Evolutionary conservation across 2,888 invertebrate species (phyloP).

Genomic region (Heliconius charithonia): DNA sequence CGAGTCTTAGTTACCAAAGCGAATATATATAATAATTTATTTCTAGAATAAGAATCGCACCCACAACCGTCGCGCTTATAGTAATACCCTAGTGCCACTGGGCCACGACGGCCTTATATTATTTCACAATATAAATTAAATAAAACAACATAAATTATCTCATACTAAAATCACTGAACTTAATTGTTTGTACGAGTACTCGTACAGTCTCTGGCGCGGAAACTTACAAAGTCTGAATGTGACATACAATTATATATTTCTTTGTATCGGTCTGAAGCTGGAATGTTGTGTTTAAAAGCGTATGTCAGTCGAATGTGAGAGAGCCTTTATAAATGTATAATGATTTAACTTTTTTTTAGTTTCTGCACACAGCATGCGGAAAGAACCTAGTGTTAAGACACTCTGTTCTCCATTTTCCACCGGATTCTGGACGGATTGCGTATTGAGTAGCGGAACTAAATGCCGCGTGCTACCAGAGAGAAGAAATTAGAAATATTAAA

Average conservation of each 20-base stretch:
- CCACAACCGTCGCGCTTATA: not conserved
- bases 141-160: not conserved
- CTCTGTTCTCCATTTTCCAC: too few relatives aligned
- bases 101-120: not conserved
- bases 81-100: not conserved
- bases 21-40: too few relatives aligned
- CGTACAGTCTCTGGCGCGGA: conserved; percentile 1
- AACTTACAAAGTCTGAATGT: conserved; percentile 8
- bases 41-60: too few relatives aligned
- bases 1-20: too few relatives aligned
- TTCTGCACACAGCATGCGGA: too few relatives aligned
- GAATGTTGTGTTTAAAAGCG: conserved; percentile 4
- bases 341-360: not conserved
- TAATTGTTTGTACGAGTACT: not conserved
- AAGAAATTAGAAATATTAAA: not conserved
- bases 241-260: not conserved
- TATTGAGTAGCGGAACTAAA: too few relatives aligned
- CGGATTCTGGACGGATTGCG: too few relatives aligned
- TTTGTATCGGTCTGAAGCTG: conserved; percentile 3
- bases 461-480: too few relatives aligned
- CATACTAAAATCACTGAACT: conserved; percentile 2
- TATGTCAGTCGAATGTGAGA: not conserved
- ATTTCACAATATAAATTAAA: not conserved
- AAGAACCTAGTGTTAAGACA: too few relatives aligned
- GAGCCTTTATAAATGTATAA: not conserved